Base-by-base conservation (phyloP, 2,797 vertebrate species). In the Poecilia velifera region DNA sequence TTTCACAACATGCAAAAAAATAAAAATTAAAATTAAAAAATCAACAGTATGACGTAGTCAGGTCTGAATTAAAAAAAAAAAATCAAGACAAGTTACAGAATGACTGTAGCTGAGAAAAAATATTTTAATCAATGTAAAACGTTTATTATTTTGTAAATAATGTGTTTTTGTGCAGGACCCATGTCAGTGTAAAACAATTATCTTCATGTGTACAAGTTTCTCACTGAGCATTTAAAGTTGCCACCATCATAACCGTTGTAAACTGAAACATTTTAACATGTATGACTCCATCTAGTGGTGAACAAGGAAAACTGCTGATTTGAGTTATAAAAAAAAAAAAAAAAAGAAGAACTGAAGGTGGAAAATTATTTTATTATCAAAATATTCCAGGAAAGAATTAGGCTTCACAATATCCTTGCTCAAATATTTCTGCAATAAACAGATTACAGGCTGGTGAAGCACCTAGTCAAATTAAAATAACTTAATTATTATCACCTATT, bases 211-310 rank as follows among this genome's bases (percentile, higher is more conserved):
- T 0, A 1, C 31, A 45, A 51, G 51, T 34, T 74, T 77, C 36
- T 10, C 64, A 41, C 36, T 25, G 7, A 0, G 3, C 3, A 43
- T 13, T n/a, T 2, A 9, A 68, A 36, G 47, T 72, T 76, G 49
- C 51, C 64, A 49, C 14, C 45, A 47, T 59, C 28, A 74, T 34
- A 8, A 7, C 68, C 47, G 55, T 20, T 64, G n/a, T 49, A 4
- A 73, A 72, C 25, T 47, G 4, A n/a, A 16, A 10, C 18, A 76
- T 79, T 53, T 78, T 73, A 75, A 53, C 76, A 78, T 73, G 13
- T 76, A 1, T 89, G 76, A 77, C 87, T 74, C 28, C 88, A 75
- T 84, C 92, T 91, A 72, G 87, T 92, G 93, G 82, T 31, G 47
- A 0, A 0, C 55, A 1, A 5, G 0, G 2, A 16, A 10, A 86